Conservation (phyloP, 2,113 vertebrate species). For the Elgaria multicarinata region DNA sequence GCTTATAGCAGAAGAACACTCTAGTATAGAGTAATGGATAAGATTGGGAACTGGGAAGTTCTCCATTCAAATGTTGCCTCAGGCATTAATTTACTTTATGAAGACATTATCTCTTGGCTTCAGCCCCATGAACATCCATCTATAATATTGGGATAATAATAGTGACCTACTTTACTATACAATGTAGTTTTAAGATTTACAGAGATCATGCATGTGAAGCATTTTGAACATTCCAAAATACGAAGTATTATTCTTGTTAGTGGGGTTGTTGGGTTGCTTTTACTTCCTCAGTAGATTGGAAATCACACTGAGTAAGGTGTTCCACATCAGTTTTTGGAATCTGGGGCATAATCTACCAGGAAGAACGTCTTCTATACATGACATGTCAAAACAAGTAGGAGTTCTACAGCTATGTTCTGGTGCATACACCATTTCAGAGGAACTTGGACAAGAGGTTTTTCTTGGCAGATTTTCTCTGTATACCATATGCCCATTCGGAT, state of each 20-base stretch:
- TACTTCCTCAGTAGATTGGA: neutral
- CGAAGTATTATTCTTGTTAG: neutral
- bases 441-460: neutral
- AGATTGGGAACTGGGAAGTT: neutral
- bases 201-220: neutral
- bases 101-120: neutral
- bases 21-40: neutral
- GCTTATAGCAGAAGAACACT: neutral
- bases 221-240: neutral
- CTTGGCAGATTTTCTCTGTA: neutral
- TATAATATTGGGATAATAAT: neutral
- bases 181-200: neutral
- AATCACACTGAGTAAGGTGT: neutral
- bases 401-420: neutral
- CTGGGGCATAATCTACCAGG: neutral
- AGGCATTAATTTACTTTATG: neutral
- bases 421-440: neutral
- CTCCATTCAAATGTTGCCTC: neutral
- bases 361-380: neutral
- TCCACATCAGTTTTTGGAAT: neutral
- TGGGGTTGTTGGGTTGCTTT: neutral
- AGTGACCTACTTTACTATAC: neutral
- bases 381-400: neutral
- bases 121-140: neutral
- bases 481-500: neutral